Base-by-base conservation (phyloP, 1,140 invertebrate genomes). In the Lycorma delicatula region DNA sequence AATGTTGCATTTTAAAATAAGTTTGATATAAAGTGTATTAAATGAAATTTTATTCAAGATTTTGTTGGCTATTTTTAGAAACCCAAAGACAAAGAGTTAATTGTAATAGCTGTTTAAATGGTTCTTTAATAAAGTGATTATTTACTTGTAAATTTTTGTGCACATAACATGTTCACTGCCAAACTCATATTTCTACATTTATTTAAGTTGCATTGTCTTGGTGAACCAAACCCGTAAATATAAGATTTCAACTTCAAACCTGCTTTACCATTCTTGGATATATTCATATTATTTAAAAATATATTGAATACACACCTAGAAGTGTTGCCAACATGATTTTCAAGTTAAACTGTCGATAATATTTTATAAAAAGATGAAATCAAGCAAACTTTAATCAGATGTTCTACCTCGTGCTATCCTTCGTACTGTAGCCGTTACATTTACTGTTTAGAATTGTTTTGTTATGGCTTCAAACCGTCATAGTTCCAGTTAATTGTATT, bases 171-270 rank as follows among this genome's bases (percentile, higher is more conserved):
- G 16, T 49, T 27, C 25, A 49, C 41, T 44, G 41, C 41, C 41
- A 22, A 44, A 44, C 23, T 22, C 41, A 22, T 44, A 44, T 44
- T 20, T 44, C 18, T 44, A 44, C 41, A 13, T 44, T n/a, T n/a
- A n/a, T n/a, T 44, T 44, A 22, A 22, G 41, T 22, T 44, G 23
- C 23, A 7, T 44, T 16, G 18, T 22, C 41, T 20, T 20, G 7
- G 23, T 20, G 18, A 22, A 44, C 41, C 41, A 44, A 20, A 22
- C 41, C 41, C 16, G 41, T n/a, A n/a, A n/a, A n/a, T n/a, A n/a
- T n/a, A n/a, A n/a, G n/a, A n/a, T 44, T 44, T 44, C 41, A 44
- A 44, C 41, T 44, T 44, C 23, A 16, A 44, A 22, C 41, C 23
- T 22, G 23, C 41, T 20, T 44, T 20, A 44, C 41, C 18, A 44